phyloP scores from a whole-genome alignment of 1,140 invertebrate species.

The Batillaria attramentaria region DNA sequence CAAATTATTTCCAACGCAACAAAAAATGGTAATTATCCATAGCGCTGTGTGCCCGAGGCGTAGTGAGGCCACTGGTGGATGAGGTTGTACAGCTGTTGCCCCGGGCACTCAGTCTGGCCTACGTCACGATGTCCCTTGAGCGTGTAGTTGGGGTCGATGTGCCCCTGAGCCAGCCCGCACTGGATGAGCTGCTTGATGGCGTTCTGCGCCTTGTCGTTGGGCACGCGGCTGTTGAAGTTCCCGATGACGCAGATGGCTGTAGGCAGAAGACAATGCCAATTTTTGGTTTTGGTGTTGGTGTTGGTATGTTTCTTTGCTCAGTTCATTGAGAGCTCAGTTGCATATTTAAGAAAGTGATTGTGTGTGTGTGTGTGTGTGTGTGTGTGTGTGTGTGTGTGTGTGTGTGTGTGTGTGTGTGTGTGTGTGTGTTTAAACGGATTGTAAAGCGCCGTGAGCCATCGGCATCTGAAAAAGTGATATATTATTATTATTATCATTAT shows the following conservation, averaged over 20 bases:
- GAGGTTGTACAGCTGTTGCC: slow-evolving; percentile 70
- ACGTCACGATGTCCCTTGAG: slow-evolving; percentile 60
- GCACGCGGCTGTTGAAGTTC: slow-evolving; percentile 49
- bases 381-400: too few species aligned
- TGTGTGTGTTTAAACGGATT: too few species aligned
- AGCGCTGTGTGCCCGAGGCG: not conserved
- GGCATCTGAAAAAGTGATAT: too few species aligned
- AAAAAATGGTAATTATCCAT: too few species aligned
- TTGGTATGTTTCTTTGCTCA: too few species aligned
- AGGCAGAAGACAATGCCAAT: not conserved
- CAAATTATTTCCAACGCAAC: too few species aligned
- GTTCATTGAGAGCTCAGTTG: not conserved
- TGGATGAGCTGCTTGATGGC: slow-evolving; percentile 52
- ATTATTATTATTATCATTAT: too few species aligned
- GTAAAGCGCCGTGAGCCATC: too few species aligned
- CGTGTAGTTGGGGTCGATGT: slow-evolving; percentile 50
- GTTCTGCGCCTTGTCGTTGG: slow-evolving; percentile 48
- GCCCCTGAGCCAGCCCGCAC: slow-evolving; percentile 52
- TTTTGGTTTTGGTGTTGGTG: too few species aligned
- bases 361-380: too few species aligned
- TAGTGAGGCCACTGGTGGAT: slow-evolving; percentile 71
- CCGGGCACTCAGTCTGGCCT: slow-evolving; percentile 54
- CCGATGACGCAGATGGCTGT: slow-evolving; percentile 77
- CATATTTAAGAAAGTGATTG: not conserved
- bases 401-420: too few species aligned